A percentile compares a stretch with the other conserved stretches of the same genome.
phyloP scores from a whole-genome alignment of 2,888 invertebrate species.

The Spatulosminthurus flaviceps region DNA sequence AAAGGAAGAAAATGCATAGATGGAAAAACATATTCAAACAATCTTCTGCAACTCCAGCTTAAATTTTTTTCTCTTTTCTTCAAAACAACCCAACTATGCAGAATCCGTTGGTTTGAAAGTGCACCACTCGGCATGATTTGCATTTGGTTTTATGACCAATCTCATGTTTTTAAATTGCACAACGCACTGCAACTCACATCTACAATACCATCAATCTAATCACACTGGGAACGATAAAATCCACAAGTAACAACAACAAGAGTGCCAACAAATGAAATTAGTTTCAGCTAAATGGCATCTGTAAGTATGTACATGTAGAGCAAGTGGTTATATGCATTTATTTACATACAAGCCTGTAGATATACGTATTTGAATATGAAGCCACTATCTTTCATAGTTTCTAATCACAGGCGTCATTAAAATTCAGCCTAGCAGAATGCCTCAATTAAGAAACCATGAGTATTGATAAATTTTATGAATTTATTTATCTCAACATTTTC shows the following conservation, averaged over 20 bases:
- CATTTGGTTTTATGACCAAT: conserved; percentile 1
- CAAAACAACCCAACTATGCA: background rate
- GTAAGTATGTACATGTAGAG: too few relatives aligned
- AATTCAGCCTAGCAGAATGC: background rate
- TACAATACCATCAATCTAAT: conserved; percentile 1
- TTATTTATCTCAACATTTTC: too few relatives aligned
- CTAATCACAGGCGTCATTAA: background rate
- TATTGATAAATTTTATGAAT: background rate
- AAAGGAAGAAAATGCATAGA: too few relatives aligned
- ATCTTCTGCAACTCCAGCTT: background rate
- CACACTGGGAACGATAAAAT: conserved; percentile 1
- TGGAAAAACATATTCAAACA: background rate
- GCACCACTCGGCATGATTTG: conserved; percentile 2
- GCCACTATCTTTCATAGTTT: too few relatives aligned
- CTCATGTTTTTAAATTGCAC: conserved; percentile 16
- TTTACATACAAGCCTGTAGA: background rate
- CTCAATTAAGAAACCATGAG: background rate
- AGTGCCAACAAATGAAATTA: background rate
- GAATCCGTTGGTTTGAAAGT: background rate
- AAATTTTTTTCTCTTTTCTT: background rate
- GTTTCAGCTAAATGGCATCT: background rate
- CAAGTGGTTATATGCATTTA: background rate
- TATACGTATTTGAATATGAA: background rate
- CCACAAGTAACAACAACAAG: background rate
- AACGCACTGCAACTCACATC: background rate